These are phyloP conservation scores for Archivesica marissinica DNA, from an alignment of 1,140 invertebrate genomes.

Conservation along the genomic window DNA sequence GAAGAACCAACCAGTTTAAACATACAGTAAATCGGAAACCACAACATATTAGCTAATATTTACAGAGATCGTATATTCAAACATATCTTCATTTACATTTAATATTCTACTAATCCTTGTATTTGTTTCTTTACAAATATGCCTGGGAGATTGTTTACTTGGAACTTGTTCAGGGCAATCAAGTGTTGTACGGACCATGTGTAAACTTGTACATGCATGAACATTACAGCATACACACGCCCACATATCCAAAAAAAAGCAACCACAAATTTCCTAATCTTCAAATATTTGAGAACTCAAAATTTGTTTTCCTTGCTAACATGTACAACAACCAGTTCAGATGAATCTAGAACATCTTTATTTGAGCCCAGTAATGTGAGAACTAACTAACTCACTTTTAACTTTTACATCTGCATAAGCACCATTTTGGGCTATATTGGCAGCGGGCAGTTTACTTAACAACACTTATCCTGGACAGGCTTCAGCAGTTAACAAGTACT, in stretches of 20 bases:
- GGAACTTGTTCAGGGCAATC: neutral
- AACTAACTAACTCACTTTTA: no score
- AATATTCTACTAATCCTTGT: constrained; percentile 9
- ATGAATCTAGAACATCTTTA: no score
- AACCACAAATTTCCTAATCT: constrained; percentile 12
- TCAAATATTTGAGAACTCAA: constrained; percentile 14
- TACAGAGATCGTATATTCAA: neutral
- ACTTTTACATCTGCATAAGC: no score
- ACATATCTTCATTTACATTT: neutral
- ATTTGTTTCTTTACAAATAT: constrained; percentile 41
- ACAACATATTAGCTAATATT: constrained; percentile 19
- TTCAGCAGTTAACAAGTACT: no score
- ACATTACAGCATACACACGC: neutral
- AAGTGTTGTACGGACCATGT: neutral
- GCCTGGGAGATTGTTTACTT: neutral
- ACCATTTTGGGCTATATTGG: no score
- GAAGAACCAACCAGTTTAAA: constrained; percentile 8
- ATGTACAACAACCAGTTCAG: no score
- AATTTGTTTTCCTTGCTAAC: no score
- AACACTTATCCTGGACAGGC: no score
- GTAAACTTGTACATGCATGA: no score
- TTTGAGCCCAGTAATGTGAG: no score
- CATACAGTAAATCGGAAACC: constrained; percentile 14
- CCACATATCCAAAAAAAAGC: constrained; percentile 5
- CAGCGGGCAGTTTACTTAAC: no score